Percentiles rank a stretch among this genome's conserved stretches.
Evolutionary conservation across 2,797 vertebrate genomes (phyloP).

Genomic region (Brachyalestes nurse): DNA sequence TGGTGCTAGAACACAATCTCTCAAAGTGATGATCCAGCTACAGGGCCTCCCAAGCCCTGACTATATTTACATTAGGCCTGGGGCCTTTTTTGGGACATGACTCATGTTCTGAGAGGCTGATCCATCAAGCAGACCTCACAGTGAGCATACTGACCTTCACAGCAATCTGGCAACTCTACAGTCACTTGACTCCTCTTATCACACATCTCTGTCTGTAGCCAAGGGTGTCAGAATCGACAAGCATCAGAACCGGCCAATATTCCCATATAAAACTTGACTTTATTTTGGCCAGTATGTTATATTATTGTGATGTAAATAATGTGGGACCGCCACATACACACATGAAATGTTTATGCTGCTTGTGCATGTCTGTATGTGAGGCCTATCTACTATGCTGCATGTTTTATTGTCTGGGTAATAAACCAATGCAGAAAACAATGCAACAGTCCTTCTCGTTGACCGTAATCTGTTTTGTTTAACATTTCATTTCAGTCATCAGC

Average conservation of each 20-base stretch:
- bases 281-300: not conserved
- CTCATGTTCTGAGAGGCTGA: not conserved
- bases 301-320: not conserved
- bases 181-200: conserved; percentile 13
- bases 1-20: not conserved
- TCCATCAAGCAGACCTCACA: not conserved
- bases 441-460: not conserved
- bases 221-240: not conserved
- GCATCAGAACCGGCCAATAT: no score
- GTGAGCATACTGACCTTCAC: conserved; percentile 16
- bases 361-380: not conserved
- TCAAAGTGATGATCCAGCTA: not conserved
- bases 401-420: no score
- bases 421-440: no score
- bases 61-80: conserved; percentile 16
- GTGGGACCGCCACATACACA: no score
- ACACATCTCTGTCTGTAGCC: conserved; percentile 15
- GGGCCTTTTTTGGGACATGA: not conserved
- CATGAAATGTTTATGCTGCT: no score
- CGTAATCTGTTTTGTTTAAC: not conserved
- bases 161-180: not conserved
- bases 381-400: no score
- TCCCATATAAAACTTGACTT: not conserved
- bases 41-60: not conserved
- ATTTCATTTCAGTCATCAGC: not conserved